A percentile compares a stretch with the other conserved stretches of the same genome.
These are phyloP conservation scores for Seira sanloemensis DNA, from an alignment of 2,888 invertebrate species.

Conservation along the genomic window DNA sequence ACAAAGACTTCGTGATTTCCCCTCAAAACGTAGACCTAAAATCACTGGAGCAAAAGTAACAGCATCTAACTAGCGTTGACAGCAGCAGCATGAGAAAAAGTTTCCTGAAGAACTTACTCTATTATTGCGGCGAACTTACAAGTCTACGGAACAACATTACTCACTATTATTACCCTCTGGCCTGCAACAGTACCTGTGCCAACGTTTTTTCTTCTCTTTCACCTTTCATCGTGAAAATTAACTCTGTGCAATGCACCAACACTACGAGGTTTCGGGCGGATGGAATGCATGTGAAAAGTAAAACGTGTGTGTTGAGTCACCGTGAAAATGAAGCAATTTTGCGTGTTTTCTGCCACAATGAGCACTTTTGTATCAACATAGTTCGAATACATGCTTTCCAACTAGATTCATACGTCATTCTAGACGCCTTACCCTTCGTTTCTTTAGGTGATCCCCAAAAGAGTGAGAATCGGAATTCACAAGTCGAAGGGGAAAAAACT, in stretches of 20 bases:
- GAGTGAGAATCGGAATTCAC: neutral
- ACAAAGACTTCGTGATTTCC: neutral
- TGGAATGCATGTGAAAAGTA: neutral
- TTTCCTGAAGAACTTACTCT: neutral
- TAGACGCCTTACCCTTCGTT: too few relatives aligned
- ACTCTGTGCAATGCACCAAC: neutral
- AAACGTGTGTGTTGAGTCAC: slow-evolving; percentile 41
- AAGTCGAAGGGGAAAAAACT: neutral
- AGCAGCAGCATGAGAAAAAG: neutral
- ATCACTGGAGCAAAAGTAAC: neutral
- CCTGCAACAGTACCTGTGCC: neutral
- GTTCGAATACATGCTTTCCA: neutral
- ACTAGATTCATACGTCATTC: too few relatives aligned
- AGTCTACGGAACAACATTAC: neutral
- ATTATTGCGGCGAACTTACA: neutral
- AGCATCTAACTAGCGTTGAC: neutral
- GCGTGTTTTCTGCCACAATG: slow-evolving; percentile 64
- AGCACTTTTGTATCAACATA: slow-evolving; percentile 35
- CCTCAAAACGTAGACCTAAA: neutral
- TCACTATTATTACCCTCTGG: neutral
- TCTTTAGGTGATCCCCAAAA: neutral
- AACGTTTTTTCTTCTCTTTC: slow-evolving; percentile 15
- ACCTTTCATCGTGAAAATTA: slow-evolving; percentile 50
- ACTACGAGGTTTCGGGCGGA: neutral
- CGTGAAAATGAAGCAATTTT: slow-evolving; percentile 69